Percentiles rank a stretch among this genome's conserved stretches.
Evolutionary conservation across 2,888 invertebrate genomes (phyloP).

Genomic region (Conus canariensis): DNA sequence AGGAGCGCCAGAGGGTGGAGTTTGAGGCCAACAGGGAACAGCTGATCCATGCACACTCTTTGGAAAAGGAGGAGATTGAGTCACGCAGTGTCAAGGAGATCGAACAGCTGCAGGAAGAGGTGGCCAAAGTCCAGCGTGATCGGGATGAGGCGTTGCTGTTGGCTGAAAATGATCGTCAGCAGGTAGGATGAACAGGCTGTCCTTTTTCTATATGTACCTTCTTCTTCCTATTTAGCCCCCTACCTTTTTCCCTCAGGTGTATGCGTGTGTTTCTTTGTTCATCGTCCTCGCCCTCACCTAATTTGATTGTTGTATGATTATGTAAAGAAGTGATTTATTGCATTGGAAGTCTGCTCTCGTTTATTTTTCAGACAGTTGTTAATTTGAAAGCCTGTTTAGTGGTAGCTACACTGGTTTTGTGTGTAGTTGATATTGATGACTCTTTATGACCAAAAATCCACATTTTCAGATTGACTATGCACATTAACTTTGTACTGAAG

Average conservation of each 20-base stretch:
- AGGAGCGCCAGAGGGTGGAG: conserved; percentile 75
- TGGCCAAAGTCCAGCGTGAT: conserved; percentile 91
- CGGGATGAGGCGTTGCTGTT: conserved; percentile 93
- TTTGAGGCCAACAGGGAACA: conserved; percentile 75
- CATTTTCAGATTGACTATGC: too few species aligned
- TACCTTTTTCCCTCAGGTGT: conserved; percentile 70
- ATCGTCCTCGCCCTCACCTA: too few species aligned
- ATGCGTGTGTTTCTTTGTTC: too few species aligned
- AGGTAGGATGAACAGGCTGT: conserved; percentile 83
- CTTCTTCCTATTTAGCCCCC: not conserved
- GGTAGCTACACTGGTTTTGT: too few species aligned
- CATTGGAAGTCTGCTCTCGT: too few species aligned
- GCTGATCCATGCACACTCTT: conserved; percentile 68
- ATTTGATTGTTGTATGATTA: too few species aligned
- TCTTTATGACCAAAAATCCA: too few species aligned
- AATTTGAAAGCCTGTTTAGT: too few species aligned
- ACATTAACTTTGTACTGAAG: too few species aligned
- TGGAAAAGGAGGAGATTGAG: conserved; percentile 74
- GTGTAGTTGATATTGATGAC: too few species aligned
- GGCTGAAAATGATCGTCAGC: conserved; percentile 97
- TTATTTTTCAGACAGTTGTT: too few species aligned
- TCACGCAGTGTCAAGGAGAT: conserved; percentile 86
- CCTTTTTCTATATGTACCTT: not conserved
- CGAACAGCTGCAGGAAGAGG: conserved; percentile 87
- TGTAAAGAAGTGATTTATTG: too few species aligned